These are phyloP conservation scores for Varecia variegata DNA, from an alignment of 2,797 vertebrate species.

Conservation along the genomic window DNA sequence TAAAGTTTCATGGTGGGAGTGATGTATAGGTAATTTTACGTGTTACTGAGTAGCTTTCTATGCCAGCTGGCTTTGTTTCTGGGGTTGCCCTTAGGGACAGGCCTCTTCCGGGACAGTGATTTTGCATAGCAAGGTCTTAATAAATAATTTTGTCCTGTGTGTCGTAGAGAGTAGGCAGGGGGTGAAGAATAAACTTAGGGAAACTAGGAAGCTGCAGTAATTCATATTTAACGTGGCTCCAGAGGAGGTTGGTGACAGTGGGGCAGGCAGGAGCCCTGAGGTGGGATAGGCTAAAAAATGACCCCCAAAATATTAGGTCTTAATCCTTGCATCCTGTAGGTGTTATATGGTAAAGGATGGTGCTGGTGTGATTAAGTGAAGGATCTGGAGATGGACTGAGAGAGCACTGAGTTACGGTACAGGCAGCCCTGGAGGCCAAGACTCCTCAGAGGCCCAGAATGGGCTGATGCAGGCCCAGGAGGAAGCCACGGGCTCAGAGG, in stretches of 20 bases:
- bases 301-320: too few relatives aligned
- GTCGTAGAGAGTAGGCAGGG: too few relatives aligned
- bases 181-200: background rate
- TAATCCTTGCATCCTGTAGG: background rate
- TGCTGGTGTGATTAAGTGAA: background rate
- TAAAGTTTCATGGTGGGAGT: background rate
- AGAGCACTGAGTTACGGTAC: background rate
- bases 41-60: background rate
- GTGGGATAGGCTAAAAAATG: background rate
- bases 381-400: background rate
- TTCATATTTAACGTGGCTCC: background rate
- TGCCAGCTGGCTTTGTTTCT: background rate
- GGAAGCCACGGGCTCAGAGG: rapidly evolving
- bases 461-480: background rate
- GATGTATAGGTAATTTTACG: background rate
- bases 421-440: background rate
- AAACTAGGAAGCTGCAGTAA: background rate
- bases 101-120: background rate
- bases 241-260: background rate
- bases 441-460: background rate
- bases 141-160: background rate
- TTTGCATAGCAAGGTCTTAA: background rate
- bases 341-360: background rate
- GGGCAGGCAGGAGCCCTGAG: background rate
- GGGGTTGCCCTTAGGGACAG: background rate